These are phyloP conservation scores for Embidobia sp. DNA, from an alignment of 2,888 invertebrate species.

Conservation along the genomic window DNA sequence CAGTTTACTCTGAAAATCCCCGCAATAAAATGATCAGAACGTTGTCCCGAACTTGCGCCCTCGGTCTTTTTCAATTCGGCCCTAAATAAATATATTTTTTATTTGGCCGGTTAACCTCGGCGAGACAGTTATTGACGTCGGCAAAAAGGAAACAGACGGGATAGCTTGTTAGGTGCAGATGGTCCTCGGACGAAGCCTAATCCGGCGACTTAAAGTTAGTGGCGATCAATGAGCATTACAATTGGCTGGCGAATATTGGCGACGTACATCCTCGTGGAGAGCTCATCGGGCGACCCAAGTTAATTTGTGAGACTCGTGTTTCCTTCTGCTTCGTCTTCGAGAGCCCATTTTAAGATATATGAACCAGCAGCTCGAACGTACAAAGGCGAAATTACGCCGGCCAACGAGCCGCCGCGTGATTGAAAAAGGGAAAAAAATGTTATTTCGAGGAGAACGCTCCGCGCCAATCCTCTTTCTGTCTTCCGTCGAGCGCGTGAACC, in stretches of 20 bases:
- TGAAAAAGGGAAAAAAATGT: conserved; percentile 75
- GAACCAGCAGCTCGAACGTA: conserved; percentile 71
- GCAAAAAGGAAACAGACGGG: no score
- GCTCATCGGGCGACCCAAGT: conserved; percentile 73
- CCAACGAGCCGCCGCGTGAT: no score
- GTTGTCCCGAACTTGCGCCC: conserved; percentile 2
- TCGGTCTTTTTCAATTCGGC: conserved; percentile 30
- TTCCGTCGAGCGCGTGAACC: conserved; percentile 27
- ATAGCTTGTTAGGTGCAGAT: no score
- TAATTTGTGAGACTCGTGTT: conserved; percentile 76
- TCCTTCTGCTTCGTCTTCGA: no score
- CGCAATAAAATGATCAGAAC: conserved; percentile 15
- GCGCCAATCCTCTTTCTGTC: conserved; percentile 48
- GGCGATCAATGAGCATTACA: conserved; percentile 77
- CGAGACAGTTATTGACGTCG: no score
- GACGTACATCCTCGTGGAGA: conserved; percentile 74
- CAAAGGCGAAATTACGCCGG: conserved; percentile 75
- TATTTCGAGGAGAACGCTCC: conserved; percentile 48
- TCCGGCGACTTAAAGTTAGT: conserved; percentile 64
- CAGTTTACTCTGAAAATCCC: no score
- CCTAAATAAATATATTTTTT: conserved; percentile 36
- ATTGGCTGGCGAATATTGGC: conserved; percentile 78
- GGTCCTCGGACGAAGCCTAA: conserved; percentile 51
- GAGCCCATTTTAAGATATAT: conserved; percentile 75
- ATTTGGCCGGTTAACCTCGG: conserved; percentile 11